Evolutionary conservation across 1,140 invertebrate genomes (phyloP).

Genomic region (Drosophila watanabei): DNA sequence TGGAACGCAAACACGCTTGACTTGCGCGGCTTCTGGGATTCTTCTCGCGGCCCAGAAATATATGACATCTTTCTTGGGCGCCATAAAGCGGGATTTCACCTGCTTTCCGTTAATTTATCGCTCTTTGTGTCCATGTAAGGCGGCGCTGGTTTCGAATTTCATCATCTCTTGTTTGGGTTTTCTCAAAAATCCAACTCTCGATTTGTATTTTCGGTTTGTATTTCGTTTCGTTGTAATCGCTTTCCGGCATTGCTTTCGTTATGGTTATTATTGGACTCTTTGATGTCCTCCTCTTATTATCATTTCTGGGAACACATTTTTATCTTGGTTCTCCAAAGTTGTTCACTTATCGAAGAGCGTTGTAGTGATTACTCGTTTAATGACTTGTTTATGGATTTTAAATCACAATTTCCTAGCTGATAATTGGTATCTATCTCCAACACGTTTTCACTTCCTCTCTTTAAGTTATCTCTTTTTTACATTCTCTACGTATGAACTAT

Average conservation of each 20-base stretch:
- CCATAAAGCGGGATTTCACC: constrained; percentile 34
- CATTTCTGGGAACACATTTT: constrained; percentile 40
- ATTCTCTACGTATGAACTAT: background rate
- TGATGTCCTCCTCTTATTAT: constrained; percentile 32
- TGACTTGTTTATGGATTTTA: constrained; percentile 20
- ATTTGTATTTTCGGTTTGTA: constrained; percentile 34
- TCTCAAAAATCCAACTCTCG: constrained; percentile 3
- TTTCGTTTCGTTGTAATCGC: constrained; percentile 26
- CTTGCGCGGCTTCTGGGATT: constrained; percentile 25
- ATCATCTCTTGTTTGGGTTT: constrained; percentile 26
- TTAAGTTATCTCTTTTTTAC: constrained; percentile 1
- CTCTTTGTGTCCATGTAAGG: constrained; percentile 36
- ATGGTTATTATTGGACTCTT: constrained; percentile 20
- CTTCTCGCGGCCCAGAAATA: constrained; percentile 13
- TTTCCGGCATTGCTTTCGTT: constrained; percentile 10
- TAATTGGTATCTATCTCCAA: constrained; percentile 12
- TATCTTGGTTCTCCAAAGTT: constrained; percentile 15
- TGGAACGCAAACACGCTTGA: constrained; percentile 19
- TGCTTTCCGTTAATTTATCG: constrained; percentile 33
- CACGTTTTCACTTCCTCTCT: constrained; percentile 24
- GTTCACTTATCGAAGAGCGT: constrained; percentile 17
- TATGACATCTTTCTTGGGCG: constrained; percentile 21
- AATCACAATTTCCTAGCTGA: constrained; percentile 10
- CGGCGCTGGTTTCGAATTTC: constrained; percentile 17
- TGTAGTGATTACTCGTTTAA: constrained; percentile 9